Conservation (phyloP, 2,113 vertebrate species). For the Pygoscelis antarcticus region DNA sequence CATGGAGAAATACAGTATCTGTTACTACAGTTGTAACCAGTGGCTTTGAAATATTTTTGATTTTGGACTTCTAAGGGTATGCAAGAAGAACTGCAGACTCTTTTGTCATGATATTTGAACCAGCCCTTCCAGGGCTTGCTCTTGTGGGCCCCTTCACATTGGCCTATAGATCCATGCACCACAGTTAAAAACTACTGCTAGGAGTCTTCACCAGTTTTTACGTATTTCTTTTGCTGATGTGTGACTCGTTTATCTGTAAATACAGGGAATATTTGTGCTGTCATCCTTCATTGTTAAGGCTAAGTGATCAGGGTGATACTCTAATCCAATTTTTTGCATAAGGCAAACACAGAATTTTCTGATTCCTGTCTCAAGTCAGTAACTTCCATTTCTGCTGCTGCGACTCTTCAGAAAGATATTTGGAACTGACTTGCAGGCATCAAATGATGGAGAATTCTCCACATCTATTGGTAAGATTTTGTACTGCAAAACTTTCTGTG, state of each 20-base stretch:
- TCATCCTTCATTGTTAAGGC: not conserved
- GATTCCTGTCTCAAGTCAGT: not conserved
- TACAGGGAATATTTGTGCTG: not conserved
- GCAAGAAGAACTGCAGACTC: not conserved
- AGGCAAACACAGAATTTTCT: not conserved
- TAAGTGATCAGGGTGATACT: not conserved
- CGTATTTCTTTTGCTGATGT: not conserved
- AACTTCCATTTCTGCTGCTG: not conserved
- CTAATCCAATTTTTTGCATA: not conserved
- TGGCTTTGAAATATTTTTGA: not conserved
- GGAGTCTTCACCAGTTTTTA: not conserved
- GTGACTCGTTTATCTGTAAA: conserved; percentile 1
- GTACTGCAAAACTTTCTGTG: not conserved
- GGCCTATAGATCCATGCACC: not conserved
- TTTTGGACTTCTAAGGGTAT: not conserved
- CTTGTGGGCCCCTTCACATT: not conserved
- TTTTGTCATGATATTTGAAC: not conserved
- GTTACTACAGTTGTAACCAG: not conserved
- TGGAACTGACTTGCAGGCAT: not conserved
- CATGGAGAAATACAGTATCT: not conserved
- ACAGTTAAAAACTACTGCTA: not conserved
- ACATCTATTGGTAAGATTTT: not conserved
- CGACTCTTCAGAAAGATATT: not conserved
- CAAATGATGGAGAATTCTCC: not conserved
- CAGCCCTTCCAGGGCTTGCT: not conserved